phyloP scores from a whole-genome alignment of 2,797 vertebrate genomes.

The Chromobotia macracanthus region DNA sequence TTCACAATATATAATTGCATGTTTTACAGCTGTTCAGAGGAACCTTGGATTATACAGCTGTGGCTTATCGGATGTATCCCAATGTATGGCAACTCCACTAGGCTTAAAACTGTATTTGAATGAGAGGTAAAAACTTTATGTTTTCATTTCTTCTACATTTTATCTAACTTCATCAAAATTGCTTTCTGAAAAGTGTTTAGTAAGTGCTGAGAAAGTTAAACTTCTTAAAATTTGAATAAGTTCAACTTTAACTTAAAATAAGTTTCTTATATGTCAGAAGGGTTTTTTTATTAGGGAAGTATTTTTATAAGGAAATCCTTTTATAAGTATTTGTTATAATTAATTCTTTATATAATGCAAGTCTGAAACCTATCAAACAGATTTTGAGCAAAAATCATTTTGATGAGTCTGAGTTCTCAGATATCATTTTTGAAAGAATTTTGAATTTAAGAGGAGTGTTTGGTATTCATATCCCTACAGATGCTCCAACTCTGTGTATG shows the following conservation, averaged over 20 bases:
- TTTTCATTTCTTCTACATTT: not conserved
- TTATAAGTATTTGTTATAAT: too few relatives aligned
- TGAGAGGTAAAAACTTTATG: slow-evolving; percentile 60
- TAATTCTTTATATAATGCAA: too few relatives aligned
- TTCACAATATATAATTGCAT: not conserved
- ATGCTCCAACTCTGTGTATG: slow-evolving; percentile 45
- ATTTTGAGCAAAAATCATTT: not conserved
- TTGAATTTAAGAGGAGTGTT: not conserved
- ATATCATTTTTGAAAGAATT: not conserved
- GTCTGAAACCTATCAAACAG: too few relatives aligned
- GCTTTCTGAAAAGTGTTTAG: too few relatives aligned
- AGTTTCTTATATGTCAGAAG: too few relatives aligned
- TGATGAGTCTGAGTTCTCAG: not conserved
- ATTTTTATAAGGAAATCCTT: too few relatives aligned
- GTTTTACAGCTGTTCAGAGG: slow-evolving; percentile 45
- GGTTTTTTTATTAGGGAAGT: too few relatives aligned
- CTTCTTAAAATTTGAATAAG: too few relatives aligned
- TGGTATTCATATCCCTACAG: slow-evolving; percentile 34
- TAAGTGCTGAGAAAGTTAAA: too few relatives aligned
- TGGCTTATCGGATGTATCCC: slow-evolving; percentile 16
- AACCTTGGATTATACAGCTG: slow-evolving; percentile 57
- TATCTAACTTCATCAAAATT: too few relatives aligned
- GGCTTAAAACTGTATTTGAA: slow-evolving; percentile 62
- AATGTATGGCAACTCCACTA: slow-evolving; percentile 56
- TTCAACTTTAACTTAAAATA: too few relatives aligned